Evolutionary conservation across 2,113 vertebrate genomes (phyloP).

Genomic region (Globicephala melas): DNA sequence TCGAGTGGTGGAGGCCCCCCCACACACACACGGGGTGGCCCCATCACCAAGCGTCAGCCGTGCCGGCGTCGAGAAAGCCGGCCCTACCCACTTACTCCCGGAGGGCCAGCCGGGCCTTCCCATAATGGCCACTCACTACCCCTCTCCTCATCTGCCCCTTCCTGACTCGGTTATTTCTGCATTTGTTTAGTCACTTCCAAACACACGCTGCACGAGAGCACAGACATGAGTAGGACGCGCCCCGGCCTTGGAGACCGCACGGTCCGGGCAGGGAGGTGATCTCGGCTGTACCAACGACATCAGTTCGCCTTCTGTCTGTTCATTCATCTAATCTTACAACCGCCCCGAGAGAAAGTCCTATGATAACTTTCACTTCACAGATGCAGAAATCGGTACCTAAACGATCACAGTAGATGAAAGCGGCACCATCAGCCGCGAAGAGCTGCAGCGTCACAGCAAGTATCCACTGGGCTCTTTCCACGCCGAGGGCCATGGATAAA

Average conservation of each 20-base stretch:
- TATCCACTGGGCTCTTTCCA: rapidly evolving
- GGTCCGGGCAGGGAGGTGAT: background rate
- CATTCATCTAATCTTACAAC: background rate
- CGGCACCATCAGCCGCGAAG: rapidly evolving
- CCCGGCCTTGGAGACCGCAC: rapidly evolving
- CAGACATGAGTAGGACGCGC: rapidly evolving
- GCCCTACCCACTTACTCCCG: rapidly evolving
- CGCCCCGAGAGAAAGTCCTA: background rate
- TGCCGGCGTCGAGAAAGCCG: rapidly evolving
- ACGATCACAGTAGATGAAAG: rapidly evolving
- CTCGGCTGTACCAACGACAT: rapidly evolving
- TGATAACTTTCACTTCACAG: rapidly evolving
- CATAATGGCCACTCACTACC: rapidly evolving
- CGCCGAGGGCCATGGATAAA: rapidly evolving
- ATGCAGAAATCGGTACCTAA: rapidly evolving
- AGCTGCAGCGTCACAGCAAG: rapidly evolving
- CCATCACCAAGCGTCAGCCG: background rate
- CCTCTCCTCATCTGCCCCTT: background rate
- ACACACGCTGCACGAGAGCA: rapidly evolving
- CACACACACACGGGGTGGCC: rapidly evolving
- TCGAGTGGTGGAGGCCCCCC: rapidly evolving
- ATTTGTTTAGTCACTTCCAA: rapidly evolving
- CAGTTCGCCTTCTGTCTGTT: background rate
- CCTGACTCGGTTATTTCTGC: background rate
- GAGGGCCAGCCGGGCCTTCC: background rate